Evolutionary conservation across 2,797 vertebrate species (phyloP).

Genomic region (Neosalanx taihuensis): DNA sequence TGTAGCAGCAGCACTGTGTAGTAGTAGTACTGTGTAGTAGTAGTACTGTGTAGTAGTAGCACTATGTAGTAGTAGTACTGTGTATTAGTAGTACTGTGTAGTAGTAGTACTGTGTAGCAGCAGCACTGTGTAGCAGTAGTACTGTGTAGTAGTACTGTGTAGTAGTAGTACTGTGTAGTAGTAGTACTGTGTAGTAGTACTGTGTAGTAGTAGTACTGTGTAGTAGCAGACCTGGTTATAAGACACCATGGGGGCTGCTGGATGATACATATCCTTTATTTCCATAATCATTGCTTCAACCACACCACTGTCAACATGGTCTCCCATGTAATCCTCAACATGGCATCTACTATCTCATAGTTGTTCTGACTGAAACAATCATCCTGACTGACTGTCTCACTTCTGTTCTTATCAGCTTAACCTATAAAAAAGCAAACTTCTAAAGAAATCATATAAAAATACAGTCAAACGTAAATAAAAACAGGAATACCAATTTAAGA

Average conservation of each 20-base stretch:
- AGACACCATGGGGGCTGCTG: conserved; percentile 33
- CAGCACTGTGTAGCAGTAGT: too few relatives aligned
- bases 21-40: too few relatives aligned
- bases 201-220: neutral
- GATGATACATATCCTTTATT: conserved; percentile 78
- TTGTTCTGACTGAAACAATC: conserved; percentile 59
- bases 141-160: too few relatives aligned
- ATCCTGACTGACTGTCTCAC: conserved; percentile 56
- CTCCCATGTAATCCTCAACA: conserved; percentile 32
- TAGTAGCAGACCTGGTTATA: conserved; percentile 10
- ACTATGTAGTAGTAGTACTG: too few relatives aligned
- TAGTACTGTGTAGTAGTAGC: too few relatives aligned
- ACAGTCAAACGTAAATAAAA: conserved; percentile 40
- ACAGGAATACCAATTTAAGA: conserved; percentile 66
- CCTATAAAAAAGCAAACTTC: conserved; percentile 77
- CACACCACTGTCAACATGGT: conserved; percentile 60
- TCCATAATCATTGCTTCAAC: conserved; percentile 63
- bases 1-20: too few relatives aligned
- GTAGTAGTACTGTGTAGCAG: too few relatives aligned
- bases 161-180: too few relatives aligned
- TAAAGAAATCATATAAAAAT: conserved; percentile 64
- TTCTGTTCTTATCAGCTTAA: conserved; percentile 53
- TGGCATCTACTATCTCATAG: conserved; percentile 50
- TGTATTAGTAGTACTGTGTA: too few relatives aligned
- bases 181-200: too few relatives aligned